These are phyloP conservation scores for Ormyrus rosae DNA, from an alignment of 2,888 invertebrate species.

Conservation along the genomic window DNA sequence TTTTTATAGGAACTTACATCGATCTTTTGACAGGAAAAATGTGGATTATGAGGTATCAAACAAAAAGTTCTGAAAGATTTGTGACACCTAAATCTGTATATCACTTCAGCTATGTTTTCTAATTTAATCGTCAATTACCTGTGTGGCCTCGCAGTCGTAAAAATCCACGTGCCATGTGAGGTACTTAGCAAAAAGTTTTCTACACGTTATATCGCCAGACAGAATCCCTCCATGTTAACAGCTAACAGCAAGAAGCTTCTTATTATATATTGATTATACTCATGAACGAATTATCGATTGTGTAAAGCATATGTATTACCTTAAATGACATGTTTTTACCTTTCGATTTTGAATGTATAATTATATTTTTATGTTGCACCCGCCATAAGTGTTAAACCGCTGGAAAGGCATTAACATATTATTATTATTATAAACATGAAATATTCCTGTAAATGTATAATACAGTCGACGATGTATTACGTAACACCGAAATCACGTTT, in stretches of 20 bases:
- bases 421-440: slow-evolving; percentile 12
- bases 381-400: slow-evolving; percentile 62
- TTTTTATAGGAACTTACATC: background rate
- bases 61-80: too few relatives aligned
- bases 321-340: slow-evolving; percentile 63
- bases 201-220: slow-evolving; percentile 52
- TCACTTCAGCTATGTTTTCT: slow-evolving; percentile 18
- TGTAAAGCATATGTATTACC: slow-evolving; percentile 60
- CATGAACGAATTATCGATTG: slow-evolving; percentile 61
- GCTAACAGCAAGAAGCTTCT: slow-evolving; percentile 53
- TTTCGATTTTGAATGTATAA: slow-evolving; percentile 64
- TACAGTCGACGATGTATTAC: background rate
- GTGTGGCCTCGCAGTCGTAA: slow-evolving; percentile 73
- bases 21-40: background rate
- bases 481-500: too few relatives aligned
- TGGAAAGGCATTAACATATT: slow-evolving; percentile 39
- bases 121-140: slow-evolving; percentile 23
- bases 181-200: slow-evolving; percentile 57
- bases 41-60: too few relatives aligned
- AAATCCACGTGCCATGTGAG: slow-evolving; percentile 70
- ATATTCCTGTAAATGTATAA: background rate
- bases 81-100: background rate
- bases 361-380: slow-evolving; percentile 63
- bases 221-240: slow-evolving; percentile 45
- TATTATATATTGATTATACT: slow-evolving; percentile 59